Base-by-base conservation (phyloP, 1,140 invertebrate genomes). In the Pygmarrhopalites habei region DNA sequence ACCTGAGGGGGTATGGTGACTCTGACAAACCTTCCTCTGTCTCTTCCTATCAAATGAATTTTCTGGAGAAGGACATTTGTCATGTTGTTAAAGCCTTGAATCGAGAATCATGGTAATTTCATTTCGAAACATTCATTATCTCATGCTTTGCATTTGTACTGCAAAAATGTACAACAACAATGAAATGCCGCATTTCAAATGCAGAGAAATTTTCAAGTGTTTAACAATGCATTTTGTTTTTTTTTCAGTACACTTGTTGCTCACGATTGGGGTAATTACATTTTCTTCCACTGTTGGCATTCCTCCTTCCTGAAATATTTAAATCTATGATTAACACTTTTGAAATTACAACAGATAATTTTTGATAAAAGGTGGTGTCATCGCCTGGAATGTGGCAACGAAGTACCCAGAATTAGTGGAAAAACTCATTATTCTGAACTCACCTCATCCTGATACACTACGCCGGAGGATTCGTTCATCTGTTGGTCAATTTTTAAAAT, bases 1-100 rank as follows among this genome's bases (percentile, higher is more conserved):
- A 87, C 69, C 75, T 84, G 77, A 73, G 85, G 72, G 86, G 86
- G 0, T 87, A 85, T 71, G 82, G 82, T 2, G 81, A 85, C 47
- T 85, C 85, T 0, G 83, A 85, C 58, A 84, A 84, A 72, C 84
- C 85, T n/a, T 74, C 74, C 32, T 78, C 75, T 1, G 70, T 81
- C 15, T 68, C 74, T 0, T 74, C 76, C 26, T 88, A 87, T 72
- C 72, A 75, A 62, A 73, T 82, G 5, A 72, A 78, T 1, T 68
- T 78, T 26, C 67, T 88, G 2, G 75, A 79, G 0, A 77, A 80
- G 52, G 86, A 88, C 73, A 73, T 88, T 21, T 74, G 77, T 46
- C 79, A 85, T 63, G 67, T 86, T 0, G 78, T 87, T 49, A 73
- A 79, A 55, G 78, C 79, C 60, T 74, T 87, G 49, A 83, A 77